A percentile compares a stretch with the other conserved stretches of the same genome.
Evolutionary conservation across 2,113 vertebrate species (phyloP).

Genomic region (Mustela lutreola): DNA sequence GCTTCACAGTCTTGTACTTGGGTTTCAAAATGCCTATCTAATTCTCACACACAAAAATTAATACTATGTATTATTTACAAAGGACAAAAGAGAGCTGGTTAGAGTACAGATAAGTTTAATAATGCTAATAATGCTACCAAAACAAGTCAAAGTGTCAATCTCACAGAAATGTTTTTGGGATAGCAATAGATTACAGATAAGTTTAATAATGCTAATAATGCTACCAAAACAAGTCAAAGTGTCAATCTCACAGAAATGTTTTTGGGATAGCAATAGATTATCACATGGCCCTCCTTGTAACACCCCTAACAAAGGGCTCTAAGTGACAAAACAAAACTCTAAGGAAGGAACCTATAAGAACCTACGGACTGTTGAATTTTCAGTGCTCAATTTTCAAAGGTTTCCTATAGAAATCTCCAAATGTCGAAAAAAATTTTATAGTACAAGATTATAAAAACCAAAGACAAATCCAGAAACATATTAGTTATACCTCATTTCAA

Average conservation of each 20-base stretch:
- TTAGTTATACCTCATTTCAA: not conserved
- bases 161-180: not conserved
- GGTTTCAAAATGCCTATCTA: constrained; percentile 12
- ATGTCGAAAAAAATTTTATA: constrained; percentile 21
- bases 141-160: not conserved
- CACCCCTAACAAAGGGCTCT: not conserved
- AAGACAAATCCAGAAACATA: constrained; percentile 43
- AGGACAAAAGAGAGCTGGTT: not conserved
- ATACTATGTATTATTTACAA: not conserved
- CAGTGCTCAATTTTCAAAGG: constrained; percentile 21
- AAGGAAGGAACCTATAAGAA: not conserved
- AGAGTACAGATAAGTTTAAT: not conserved
- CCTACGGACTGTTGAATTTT: not conserved
- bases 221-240: not conserved
- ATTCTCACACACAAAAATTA: constrained; percentile 22
- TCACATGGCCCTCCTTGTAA: not conserved
- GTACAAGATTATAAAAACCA: constrained; percentile 1
- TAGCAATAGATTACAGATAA: not conserved
- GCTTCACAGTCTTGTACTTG: not conserved
- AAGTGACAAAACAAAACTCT: constrained; percentile 13
- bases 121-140: not conserved
- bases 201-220: not conserved
- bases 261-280: not conserved
- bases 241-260: not conserved
- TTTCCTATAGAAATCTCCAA: constrained; percentile 26